Evolutionary conservation across 2,797 vertebrate species (phyloP).

Genomic region (Champsocephalus esox): DNA sequence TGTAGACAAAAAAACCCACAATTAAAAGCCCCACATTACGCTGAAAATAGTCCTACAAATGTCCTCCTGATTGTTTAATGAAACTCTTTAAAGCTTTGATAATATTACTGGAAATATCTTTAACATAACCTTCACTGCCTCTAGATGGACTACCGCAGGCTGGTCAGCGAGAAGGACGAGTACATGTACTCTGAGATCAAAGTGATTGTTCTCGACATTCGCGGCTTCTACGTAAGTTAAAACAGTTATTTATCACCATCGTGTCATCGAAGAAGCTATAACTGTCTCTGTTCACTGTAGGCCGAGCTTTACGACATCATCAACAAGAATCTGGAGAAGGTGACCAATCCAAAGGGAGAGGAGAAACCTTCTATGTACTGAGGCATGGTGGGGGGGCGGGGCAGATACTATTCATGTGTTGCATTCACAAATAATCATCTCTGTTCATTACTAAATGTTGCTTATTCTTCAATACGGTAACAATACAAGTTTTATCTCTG

Average conservation of each 20-base stretch:
- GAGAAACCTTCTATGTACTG: conserved; percentile 95
- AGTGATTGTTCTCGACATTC: conserved; percentile 87
- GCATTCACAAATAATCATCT: neutral
- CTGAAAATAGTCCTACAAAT: too few species aligned
- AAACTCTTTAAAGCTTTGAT: neutral
- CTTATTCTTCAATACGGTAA: conserved; percentile 4
- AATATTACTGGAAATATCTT: neutral
- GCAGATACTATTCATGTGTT: neutral
- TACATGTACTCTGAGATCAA: conserved; percentile 85
- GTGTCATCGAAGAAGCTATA: fast-evolving
- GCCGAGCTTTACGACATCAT: conserved; percentile 92
- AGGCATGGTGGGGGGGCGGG: conserved; percentile 40
- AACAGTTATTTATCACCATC: fast-evolving
- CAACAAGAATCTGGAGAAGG: conserved; percentile 91
- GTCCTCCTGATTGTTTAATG: too few species aligned
- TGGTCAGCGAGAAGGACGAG: conserved; percentile 91
- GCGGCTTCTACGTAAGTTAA: conserved; percentile 90
- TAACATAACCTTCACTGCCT: neutral
- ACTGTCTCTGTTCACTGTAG: conserved; percentile 62
- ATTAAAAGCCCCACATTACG: too few species aligned
- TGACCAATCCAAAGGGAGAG: conserved; percentile 93
- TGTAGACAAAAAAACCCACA: too few species aligned
- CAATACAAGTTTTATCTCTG: conserved; percentile 19
- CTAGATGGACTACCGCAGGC: conserved; percentile 93
- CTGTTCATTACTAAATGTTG: neutral